phyloP scores from a whole-genome alignment of 2,113 vertebrate genomes.

The Siniperca chuatsi region DNA sequence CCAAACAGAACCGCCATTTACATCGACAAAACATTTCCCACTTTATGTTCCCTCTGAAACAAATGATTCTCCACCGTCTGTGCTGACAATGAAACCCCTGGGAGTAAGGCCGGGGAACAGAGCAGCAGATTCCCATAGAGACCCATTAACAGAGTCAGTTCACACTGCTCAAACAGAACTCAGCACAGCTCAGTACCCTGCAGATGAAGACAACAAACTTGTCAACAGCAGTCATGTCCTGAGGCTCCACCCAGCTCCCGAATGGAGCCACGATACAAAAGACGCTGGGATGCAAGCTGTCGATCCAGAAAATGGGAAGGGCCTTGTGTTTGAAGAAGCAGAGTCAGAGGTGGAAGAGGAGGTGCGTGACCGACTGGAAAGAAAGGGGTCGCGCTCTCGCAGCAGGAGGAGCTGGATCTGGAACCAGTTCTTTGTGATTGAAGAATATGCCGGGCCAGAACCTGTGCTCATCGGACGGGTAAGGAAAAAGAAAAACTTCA shows the following conservation, averaged over 20 bases:
- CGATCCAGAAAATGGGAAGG: conserved; percentile 59
- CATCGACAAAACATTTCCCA: conserved; percentile 70
- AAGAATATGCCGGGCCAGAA: conserved; percentile 93
- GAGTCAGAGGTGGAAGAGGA: conserved; percentile 64
- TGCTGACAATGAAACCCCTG: conserved; percentile 74
- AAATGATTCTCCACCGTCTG: conserved; percentile 67
- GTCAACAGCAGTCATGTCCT: conserved; percentile 82
- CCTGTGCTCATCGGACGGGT: conserved; percentile 95
- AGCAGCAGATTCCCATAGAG: conserved; percentile 72
- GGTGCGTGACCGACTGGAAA: conserved; percentile 30
- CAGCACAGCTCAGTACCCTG: conserved; percentile 71
- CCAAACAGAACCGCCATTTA: conserved; percentile 71
- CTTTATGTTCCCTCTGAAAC: conserved; percentile 62
- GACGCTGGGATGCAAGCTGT: conserved; percentile 42
- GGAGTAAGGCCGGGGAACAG: conserved; percentile 60
- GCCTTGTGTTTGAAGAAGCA: conserved; percentile 84
- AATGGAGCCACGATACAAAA: conserved; percentile 55
- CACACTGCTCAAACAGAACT: conserved; percentile 66
- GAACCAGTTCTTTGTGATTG: conserved; percentile 97
- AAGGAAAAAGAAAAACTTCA: conserved; percentile 72
- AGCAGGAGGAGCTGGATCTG: conserved; percentile 94
- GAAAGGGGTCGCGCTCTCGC: conserved; percentile 83
- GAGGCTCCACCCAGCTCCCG: conserved; percentile 81
- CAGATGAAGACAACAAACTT: conserved; percentile 70
- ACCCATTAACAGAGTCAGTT: conserved; percentile 75